phyloP scores from a whole-genome alignment of 1,140 invertebrate species.

The Bradynema listronoti region DNA sequence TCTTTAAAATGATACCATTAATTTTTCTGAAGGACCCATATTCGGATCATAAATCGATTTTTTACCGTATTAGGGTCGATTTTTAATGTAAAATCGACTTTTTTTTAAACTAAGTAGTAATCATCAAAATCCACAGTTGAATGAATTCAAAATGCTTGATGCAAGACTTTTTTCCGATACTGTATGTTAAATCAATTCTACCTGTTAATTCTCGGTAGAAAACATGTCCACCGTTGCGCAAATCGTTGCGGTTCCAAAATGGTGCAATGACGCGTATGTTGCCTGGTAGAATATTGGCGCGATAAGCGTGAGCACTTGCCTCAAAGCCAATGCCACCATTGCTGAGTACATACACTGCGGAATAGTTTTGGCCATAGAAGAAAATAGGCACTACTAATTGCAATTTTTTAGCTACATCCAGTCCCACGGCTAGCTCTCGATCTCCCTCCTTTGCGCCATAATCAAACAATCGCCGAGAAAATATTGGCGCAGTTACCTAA shows the following conservation, averaged over 20 bases:
- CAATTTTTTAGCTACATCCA: slow-evolving; percentile 51
- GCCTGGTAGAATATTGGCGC: slow-evolving; percentile 48
- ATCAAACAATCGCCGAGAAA: slow-evolving; percentile 55
- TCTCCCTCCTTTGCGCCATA: slow-evolving; percentile 54
- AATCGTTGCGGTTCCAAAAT: slow-evolving; percentile 57
- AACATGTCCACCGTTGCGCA: slow-evolving; percentile 53
- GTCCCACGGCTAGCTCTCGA: slow-evolving; percentile 33
- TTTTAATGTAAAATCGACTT: too few relatives aligned
- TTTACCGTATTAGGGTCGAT: too few relatives aligned
- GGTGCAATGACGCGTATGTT: slow-evolving; percentile 46
- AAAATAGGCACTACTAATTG: slow-evolving; percentile 41
- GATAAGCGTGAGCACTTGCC: slow-evolving; percentile 31
- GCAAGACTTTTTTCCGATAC: too few relatives aligned
- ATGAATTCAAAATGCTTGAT: too few relatives aligned
- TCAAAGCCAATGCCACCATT: slow-evolving; percentile 57
- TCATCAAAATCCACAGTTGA: too few relatives aligned
- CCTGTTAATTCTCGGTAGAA: slow-evolving; percentile 48
- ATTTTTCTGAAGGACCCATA: too few relatives aligned
- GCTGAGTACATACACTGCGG: slow-evolving; percentile 49
- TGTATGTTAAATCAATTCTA: too few relatives aligned
- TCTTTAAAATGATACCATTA: too few relatives aligned
- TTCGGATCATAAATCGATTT: too few relatives aligned
- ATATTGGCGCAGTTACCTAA: slow-evolving; percentile 55
- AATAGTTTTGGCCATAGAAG: slow-evolving; percentile 50
- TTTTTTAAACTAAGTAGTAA: too few relatives aligned